These are phyloP conservation scores for Hydrolagus colliei DNA, from an alignment of 2,797 vertebrate species.

Conservation along the genomic window DNA sequence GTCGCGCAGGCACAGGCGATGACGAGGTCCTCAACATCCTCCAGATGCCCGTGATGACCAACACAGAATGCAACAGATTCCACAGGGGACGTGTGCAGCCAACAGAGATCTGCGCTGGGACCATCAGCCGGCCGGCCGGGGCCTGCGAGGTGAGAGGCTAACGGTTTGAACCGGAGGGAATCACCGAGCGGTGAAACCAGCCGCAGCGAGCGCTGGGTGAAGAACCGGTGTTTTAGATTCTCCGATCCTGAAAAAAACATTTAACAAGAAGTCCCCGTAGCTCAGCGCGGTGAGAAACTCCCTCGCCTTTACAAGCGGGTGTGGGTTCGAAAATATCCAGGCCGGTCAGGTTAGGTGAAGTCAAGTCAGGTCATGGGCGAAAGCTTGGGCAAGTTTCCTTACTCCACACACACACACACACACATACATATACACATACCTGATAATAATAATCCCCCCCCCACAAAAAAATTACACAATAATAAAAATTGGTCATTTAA, in stretches of 20 bases:
- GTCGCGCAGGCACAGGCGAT: conserved; percentile 61
- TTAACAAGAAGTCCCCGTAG: not conserved
- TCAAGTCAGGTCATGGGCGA: too few species aligned
- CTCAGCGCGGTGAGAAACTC: conserved; percentile 6
- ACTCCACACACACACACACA: too few species aligned
- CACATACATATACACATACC: too few species aligned
- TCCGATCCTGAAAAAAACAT: not conserved
- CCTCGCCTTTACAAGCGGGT: not conserved
- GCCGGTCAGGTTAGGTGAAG: too few species aligned
- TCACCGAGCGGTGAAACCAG: not conserved
- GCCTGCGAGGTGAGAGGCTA: conserved; percentile 78
- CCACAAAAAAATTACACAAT: too few species aligned
- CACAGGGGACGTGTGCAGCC: conserved; percentile 72
- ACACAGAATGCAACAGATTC: conserved; percentile 68
- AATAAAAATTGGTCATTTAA: too few species aligned
- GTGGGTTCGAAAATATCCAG: too few species aligned
- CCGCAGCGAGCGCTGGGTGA: not conserved
- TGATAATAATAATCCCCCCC: too few species aligned
- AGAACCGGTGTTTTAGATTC: not conserved
- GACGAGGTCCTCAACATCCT: conserved; percentile 74
- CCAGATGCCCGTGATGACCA: conserved; percentile 66
- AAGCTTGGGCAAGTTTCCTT: too few species aligned
- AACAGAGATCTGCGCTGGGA: conserved; percentile 80
- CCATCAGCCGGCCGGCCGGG: conserved; percentile 63
- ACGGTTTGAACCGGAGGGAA: not conserved